Percentiles rank a stretch among this genome's conserved stretches.
phyloP scores from a whole-genome alignment of 2,113 vertebrate genomes.

The Corynorhinus townsendii region DNA sequence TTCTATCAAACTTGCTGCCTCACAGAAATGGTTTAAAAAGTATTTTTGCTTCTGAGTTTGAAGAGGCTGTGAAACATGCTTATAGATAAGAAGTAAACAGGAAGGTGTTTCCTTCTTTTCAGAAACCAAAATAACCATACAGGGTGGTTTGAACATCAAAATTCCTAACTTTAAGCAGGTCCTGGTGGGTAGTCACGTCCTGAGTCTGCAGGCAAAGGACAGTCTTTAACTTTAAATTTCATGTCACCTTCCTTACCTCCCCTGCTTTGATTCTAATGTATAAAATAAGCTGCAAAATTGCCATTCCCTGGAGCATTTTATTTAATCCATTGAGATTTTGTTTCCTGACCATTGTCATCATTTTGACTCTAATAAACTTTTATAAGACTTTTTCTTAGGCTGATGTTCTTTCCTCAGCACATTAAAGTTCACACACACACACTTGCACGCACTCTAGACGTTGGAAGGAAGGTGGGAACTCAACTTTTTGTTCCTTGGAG shows the following conservation, averaged over 20 bases:
- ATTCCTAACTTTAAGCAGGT: background rate
- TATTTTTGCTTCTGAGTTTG: background rate
- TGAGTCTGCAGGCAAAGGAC: background rate
- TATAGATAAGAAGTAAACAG: slow-evolving; percentile 33
- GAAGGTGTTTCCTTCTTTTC: background rate
- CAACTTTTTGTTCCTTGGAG: background rate
- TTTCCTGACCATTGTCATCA: background rate
- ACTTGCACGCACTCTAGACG: no score
- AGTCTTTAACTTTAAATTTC: background rate
- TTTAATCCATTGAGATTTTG: background rate
- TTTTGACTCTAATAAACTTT: background rate
- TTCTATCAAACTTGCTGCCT: background rate
- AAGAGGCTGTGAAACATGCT: background rate
- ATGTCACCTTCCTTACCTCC: background rate
- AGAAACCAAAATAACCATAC: background rate
- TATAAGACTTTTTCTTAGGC: background rate
- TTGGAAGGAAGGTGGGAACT: background rate
- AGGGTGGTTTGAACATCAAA: background rate
- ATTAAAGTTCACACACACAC: background rate
- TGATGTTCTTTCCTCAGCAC: background rate
- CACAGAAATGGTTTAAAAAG: background rate
- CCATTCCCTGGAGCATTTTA: background rate
- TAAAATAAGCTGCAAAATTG: background rate
- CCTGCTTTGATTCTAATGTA: background rate
- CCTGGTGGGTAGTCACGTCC: background rate